Evolutionary conservation across 37 sponge, comb jelly and placozoan genomes (phyloP), one percentile per base, ranked within the genome.

Genomic region (Aphrocallistes beatrix): DNA sequence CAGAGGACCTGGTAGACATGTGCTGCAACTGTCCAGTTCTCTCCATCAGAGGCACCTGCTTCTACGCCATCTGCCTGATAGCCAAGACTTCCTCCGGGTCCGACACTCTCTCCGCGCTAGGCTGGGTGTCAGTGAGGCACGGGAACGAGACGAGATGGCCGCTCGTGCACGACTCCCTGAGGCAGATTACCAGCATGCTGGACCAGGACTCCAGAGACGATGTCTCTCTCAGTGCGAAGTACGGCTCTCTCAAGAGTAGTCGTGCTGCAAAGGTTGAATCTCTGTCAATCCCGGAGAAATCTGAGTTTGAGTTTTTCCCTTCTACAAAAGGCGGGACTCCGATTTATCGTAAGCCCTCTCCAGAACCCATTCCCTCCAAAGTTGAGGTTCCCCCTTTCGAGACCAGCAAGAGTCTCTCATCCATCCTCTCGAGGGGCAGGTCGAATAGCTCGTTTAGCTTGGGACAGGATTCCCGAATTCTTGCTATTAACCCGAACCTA

Each of bases 51-150:
- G 93, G 95, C 10, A 89, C 95, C 1, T 86, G 90, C 42, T 95
- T 85, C 89, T 95, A 95, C 83, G 84, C 90, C 0, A 88, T 95
- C 36, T 92, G 93, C 85, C 88, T 95, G 0, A 89, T 95, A 37
- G 85, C 93, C 0, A 89, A 87, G 84, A 92, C 95, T 0, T 28
- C 38, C 0, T 36, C 37, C 6, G 95, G 95, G 1, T 88, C 91
- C 1, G 84, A 91, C 10, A 30, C 39, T 0, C 88, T 95, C 32
- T 39, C 82, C 19, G 83, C 89, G 23, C 42, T 81, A 6, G 86
- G 89, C 84, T 95, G 95, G 95, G 82, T 88, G 19, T 51, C 87
- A 0, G 90, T 95, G 17, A 83, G 89, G 1, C 95, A 94, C 85
- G 82, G 86, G 1, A 21, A 51, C 0, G 88, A 91, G 47, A 85